These are phyloP conservation scores for Callitettix versicolor DNA, from an alignment of 1,140 invertebrate species.

Conservation along the genomic window DNA sequence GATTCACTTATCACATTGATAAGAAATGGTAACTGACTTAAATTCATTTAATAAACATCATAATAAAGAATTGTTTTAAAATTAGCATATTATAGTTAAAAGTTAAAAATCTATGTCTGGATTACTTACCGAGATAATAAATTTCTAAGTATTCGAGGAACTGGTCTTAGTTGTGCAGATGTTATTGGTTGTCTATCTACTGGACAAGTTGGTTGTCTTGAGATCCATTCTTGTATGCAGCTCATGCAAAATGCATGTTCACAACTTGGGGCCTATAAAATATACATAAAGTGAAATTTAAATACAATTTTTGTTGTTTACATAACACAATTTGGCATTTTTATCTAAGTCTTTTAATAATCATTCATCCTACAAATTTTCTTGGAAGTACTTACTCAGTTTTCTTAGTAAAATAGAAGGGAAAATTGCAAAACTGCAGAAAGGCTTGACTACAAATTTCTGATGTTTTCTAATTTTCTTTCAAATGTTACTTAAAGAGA, in stretches of 20 bases:
- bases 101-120: too few relatives aligned
- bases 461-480: too few relatives aligned
- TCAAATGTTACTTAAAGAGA: too few relatives aligned
- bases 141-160: slow-evolving; percentile 85
- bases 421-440: neutral
- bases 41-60: too few relatives aligned
- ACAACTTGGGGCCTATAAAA: slow-evolving; percentile 76
- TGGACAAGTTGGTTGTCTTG: slow-evolving; percentile 83
- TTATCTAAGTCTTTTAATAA: neutral
- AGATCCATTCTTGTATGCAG: slow-evolving; percentile 92
- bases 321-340: neutral
- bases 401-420: neutral
- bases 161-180: slow-evolving; percentile 72
- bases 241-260: slow-evolving; percentile 91
- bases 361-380: neutral
- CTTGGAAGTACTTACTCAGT: neutral
- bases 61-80: too few relatives aligned
- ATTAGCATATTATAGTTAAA: too few relatives aligned
- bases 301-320: neutral
- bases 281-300: slow-evolving; percentile 9
- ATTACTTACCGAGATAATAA: slow-evolving; percentile 59
- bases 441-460: slow-evolving; percentile 2
- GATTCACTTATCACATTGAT: too few relatives aligned
- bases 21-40: too few relatives aligned
- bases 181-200: slow-evolving; percentile 84